Evolutionary conservation across 2,888 invertebrate genomes (phyloP), one percentile per base, ranked within the genome.

Genomic region (Luperina testacea): DNA sequence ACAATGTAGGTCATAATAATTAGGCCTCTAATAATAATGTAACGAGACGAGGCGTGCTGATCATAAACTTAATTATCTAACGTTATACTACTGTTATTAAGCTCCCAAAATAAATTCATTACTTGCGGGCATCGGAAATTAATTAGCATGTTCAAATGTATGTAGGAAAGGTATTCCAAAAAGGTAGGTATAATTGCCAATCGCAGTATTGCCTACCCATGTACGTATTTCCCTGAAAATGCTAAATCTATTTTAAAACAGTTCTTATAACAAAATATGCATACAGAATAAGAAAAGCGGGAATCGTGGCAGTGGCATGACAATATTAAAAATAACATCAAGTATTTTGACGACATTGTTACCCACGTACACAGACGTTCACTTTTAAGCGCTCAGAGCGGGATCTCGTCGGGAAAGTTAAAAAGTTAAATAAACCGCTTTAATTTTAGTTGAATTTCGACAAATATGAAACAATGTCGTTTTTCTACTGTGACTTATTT

Each of bases 1-100:
- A 69, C 61, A 71, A 76, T 63, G 65, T 76, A 74, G 64, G 45
- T 42, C 65, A 65, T 72, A 83, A 75, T 76, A 81, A 84, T 82
- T 78, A 64, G 42, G 45, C 45, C 24, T 53, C 17, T 75, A 48
- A 79, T 80, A 70, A 73, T 83, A 80, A 78, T 70, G n/a, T 73
- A 75, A 79, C 27, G 67, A 57, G 42, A 67, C 68, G 64, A 68
- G 24, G 38, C 27, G 11, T 75, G 32, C 67, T 65, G 63, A 45
- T 45, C 64, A 78, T 87, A 77, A 81, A 83, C 57, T 48, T 71
- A 73, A 75, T 77, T 68, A 68, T 70, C 42, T n/a, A 64, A 48
- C 17, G 42, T 68, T 68, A 71, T 51, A 71, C 64, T n/a, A 27
- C 13, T 63, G 59, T 69, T 48, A 73, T 75, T 71, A 15, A 53